Conservation (phyloP, 2,888 invertebrate species). For the Meganola albula region DNA sequence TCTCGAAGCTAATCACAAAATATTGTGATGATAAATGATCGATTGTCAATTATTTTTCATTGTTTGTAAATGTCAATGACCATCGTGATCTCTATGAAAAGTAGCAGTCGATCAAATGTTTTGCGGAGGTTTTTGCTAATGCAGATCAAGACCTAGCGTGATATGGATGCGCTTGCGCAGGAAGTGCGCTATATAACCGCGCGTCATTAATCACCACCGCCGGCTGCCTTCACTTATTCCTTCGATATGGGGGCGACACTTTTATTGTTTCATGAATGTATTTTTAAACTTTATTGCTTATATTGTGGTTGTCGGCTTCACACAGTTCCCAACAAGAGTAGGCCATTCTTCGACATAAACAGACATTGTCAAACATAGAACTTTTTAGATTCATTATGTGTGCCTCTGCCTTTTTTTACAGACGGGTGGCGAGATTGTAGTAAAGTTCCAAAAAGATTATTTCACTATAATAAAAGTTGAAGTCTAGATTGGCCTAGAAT, state of each 20-base stretch:
- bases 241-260: constrained; percentile 44
- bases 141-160: no score
- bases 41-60: constrained; percentile 22
- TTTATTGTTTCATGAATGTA: constrained; percentile 48
- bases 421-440: no score
- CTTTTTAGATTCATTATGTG: no score
- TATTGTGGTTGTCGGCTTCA: not conserved
- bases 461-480: no score
- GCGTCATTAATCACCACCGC: constrained; percentile 50
- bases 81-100: constrained; percentile 23
- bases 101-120: constrained; percentile 36
- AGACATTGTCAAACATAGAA: no score
- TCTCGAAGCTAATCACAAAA: constrained; percentile 16
- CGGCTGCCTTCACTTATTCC: constrained; percentile 44
- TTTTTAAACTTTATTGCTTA: constrained; percentile 32
- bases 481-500: no score
- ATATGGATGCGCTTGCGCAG: constrained; percentile 45
- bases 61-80: constrained; percentile 31
- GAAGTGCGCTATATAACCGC: constrained; percentile 57
- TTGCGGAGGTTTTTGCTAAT: constrained; percentile 36
- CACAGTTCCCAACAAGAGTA: no score
- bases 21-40: constrained; percentile 12
- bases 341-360: no score
- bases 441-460: no score
- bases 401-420: no score